Percentiles rank a stretch among this genome's conserved stretches.
Evolutionary conservation across 2,888 invertebrate genomes (phyloP).

Genomic region (Coleophora deauratella): DNA sequence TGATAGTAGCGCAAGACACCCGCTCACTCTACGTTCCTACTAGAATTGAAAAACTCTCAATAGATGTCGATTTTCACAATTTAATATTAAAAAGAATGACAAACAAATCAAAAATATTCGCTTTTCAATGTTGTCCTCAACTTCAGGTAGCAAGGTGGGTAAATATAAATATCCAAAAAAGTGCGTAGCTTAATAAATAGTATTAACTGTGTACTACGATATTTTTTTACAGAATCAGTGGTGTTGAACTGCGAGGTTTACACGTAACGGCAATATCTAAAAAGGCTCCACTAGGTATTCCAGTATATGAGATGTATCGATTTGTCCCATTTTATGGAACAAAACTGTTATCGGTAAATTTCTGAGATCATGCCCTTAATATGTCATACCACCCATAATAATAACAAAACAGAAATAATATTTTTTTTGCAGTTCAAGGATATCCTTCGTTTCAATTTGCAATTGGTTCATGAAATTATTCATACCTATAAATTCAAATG

Average conservation of each 20-base stretch:
- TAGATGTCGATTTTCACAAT: slow-evolving; percentile 78
- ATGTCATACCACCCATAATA: background rate
- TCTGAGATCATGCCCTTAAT: no score
- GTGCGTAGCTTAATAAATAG: no score
- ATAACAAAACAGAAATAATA: background rate
- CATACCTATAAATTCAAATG: no score
- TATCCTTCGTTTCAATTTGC: no score
- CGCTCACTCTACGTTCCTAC: slow-evolving; percentile 84
- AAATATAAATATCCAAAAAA: no score
- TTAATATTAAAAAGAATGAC: slow-evolving; percentile 60
- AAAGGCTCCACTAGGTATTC: slow-evolving; percentile 79
- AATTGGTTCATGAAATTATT: no score
- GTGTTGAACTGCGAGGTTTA: slow-evolving; percentile 84
- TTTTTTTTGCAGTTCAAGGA: slow-evolving; percentile 25
- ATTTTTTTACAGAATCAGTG: slow-evolving; percentile 73
- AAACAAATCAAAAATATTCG: slow-evolving; percentile 37
- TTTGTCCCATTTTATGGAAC: slow-evolving; percentile 78
- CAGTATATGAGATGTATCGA: slow-evolving; percentile 82
- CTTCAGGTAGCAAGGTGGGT: background rate
- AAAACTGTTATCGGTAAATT: slow-evolving; percentile 45
- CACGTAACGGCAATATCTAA: slow-evolving; percentile 83
- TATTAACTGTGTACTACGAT: no score
- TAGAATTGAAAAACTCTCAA: slow-evolving; percentile 79
- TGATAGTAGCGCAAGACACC: slow-evolving; percentile 79
- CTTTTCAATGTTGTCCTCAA: background rate